Evolutionary conservation across 2,797 vertebrate species (phyloP), one percentile per base, ranked within the genome.

Genomic region (Champsocephalus esox): DNA sequence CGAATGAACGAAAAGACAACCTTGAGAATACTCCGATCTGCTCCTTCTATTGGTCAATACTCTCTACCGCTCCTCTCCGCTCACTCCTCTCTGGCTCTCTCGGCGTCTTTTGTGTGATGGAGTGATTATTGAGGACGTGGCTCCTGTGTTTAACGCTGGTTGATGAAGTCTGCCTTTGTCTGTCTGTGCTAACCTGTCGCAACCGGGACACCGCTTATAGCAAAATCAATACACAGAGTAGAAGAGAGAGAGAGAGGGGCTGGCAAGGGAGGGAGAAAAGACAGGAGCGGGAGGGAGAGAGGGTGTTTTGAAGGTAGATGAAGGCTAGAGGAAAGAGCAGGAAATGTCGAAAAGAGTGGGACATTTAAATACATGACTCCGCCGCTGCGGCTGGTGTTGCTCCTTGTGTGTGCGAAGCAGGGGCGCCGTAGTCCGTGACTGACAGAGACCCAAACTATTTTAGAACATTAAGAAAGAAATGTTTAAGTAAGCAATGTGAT

Each of bases 121-220:
- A 94, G 92, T 93, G 92, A 94, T 94, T 95, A 94, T 94, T 93
- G 92, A 94, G 90, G 91, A 93, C 89, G 85, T 86, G 87, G 90
- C 90, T 93, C 79, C 89, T 86, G 92, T 93, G 92, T 94, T 94
- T 94, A 94, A 92, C 91, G 93, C 89, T 72, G 88, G 87, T 94
- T 95, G 93, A 95, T 95, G 94, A 95, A 94, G 93, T 95, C 92
- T 90, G 89, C 92, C 92, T 95, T 94, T 95, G 93, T 95, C 93
- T 92, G 91, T 92, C 92, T 93, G 89, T 78, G 83, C 92, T 94
- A 94, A 91, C 94, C 93, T 94, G 93, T 95, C 93, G 93, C 92
- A 94, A 93, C 92, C 92, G 86, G 93, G 93, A 93, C 92, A 87
- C 90, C 85, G 91, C 92, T 95, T 95, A 95, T 95, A 94, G 94